A percentile compares a stretch with the other conserved stretches of the same genome.
phyloP scores from a whole-genome alignment of 1,140 invertebrate genomes.

The Penaeus japonicus region DNA sequence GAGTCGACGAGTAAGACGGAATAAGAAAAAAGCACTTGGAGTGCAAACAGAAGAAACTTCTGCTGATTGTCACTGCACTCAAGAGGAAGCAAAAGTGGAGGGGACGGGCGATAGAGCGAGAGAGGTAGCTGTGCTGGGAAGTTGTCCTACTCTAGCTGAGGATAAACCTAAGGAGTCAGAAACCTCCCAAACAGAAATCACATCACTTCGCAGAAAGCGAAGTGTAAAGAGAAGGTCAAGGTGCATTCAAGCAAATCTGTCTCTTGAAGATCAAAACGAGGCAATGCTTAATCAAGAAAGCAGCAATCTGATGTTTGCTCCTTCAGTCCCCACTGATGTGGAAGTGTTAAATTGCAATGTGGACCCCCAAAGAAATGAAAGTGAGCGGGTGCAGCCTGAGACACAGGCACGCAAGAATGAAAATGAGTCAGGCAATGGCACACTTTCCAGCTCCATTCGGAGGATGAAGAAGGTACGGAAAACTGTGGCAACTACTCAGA shows the following conservation, averaged over 20 bases:
- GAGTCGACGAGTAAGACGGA: not conserved
- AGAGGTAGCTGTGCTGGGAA: not conserved
- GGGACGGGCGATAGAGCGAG: not conserved
- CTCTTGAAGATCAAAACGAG: not conserved
- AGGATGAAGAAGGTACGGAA: slow-evolving; percentile 43
- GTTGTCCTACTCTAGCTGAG: not conserved
- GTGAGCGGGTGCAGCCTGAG: no score
- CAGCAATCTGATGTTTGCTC: not conserved
- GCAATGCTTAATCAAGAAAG: not conserved
- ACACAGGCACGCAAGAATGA: no score
- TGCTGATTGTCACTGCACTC: not conserved
- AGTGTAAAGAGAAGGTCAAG: slow-evolving; percentile 17
- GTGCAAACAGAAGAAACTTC: slow-evolving; percentile 23
- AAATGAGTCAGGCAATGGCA: not conserved
- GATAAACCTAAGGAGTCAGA: not conserved
- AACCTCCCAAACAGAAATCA: not conserved
- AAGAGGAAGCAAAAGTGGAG: not conserved
- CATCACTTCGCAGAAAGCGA: slow-evolving; percentile 8
- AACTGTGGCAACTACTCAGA: slow-evolving; percentile 28
- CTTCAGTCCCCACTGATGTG: no score
- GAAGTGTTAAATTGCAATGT: no score
- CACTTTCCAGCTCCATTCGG: slow-evolving; percentile 31
- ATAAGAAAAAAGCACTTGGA: slow-evolving; percentile 26
- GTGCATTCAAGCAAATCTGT: slow-evolving; percentile 19
- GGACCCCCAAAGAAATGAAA: no score